These are phyloP conservation scores for Anthophora plumipes DNA, from an alignment of 2,888 invertebrate species.

Conservation along the genomic window DNA sequence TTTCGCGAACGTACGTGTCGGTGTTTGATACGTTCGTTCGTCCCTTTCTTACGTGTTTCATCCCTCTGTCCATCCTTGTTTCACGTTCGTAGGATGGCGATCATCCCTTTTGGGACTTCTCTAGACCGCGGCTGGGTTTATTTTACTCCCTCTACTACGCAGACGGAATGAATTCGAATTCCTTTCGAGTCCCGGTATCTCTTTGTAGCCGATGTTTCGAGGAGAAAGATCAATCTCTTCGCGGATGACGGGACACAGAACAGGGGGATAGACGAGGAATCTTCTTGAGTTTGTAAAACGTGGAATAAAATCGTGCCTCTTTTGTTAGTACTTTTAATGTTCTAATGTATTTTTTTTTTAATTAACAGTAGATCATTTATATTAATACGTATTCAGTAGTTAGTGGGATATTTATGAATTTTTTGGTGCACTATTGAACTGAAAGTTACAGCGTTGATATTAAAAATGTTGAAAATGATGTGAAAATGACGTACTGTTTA, in stretches of 20 bases:
- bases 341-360: background rate
- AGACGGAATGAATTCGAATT: slow-evolving; percentile 64
- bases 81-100: background rate
- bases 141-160: slow-evolving; percentile 23
- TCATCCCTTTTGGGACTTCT: slow-evolving; percentile 42
- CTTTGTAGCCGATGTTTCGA: slow-evolving; percentile 42
- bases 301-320: background rate
- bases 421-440: no score
- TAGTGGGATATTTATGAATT: no score
- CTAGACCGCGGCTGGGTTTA: slow-evolving; percentile 32
- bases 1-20: slow-evolving; percentile 2
- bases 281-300: background rate
- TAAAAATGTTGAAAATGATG: no score
- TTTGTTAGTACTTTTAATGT: background rate
- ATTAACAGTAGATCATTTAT: no score
- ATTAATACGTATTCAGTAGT: no score
- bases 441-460: no score
- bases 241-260: background rate
- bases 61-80: background rate
- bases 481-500: no score
- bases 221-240: slow-evolving; percentile 30
- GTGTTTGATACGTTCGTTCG: background rate
- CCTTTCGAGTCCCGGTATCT: slow-evolving; percentile 57
- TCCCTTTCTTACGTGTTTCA: background rate
- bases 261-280: background rate